phyloP scores from a whole-genome alignment of 30 jellyfish, hydroid and myxozoan genomes.

The Clytia hemisphaerica region DNA sequence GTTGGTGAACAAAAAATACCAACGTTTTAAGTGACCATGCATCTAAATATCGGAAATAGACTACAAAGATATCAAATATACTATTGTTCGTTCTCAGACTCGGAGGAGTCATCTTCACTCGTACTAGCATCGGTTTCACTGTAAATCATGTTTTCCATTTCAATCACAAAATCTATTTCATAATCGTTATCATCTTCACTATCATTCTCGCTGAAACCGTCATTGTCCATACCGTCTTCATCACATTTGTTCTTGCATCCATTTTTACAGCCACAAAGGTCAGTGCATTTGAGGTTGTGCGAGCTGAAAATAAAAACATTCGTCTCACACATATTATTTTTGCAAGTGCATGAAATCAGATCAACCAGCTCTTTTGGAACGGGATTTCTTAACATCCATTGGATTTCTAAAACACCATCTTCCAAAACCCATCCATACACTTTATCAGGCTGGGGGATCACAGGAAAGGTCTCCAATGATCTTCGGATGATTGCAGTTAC shows the following conservation, averaged over 20 bases:
- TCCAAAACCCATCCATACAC: conserved; percentile 38
- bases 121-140: too few species aligned
- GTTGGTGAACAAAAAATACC: too few species aligned
- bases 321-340: background rate
- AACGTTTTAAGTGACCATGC: too few species aligned
- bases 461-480: conserved; percentile 17
- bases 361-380: conserved; percentile 28
- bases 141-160: too few species aligned
- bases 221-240: conserved; percentile 2
- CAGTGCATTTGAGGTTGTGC: conserved; percentile 3
- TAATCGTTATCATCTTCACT: background rate
- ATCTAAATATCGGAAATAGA: too few species aligned
- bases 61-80: too few species aligned
- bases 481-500: conserved; percentile 28
- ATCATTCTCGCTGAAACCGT: background rate
- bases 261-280: background rate
- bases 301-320: background rate
- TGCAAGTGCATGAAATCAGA: conserved; percentile 10
- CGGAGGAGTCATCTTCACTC: too few species aligned
- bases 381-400: conserved; percentile 29
- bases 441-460: conserved; percentile 36
- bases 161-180: conserved; percentile 12
- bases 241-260: background rate
- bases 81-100: too few species aligned
- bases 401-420: too few species aligned